phyloP scores from a whole-genome alignment of 2,113 vertebrate genomes.

The Dermatemys mawii region DNA sequence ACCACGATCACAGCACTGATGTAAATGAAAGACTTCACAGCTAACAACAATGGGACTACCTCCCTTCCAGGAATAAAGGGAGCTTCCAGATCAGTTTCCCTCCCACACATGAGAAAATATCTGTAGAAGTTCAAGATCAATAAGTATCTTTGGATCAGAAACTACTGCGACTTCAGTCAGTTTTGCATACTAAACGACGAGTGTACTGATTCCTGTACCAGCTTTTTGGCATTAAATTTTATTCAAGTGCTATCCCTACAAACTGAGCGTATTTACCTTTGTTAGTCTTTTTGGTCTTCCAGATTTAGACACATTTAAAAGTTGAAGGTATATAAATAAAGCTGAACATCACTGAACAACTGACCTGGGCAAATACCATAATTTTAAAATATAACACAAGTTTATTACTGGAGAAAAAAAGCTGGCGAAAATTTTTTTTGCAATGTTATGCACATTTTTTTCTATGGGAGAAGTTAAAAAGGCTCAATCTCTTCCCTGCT shows the following conservation, averaged over 20 bases:
- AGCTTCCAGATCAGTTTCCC: background rate
- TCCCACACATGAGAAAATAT: background rate
- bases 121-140: background rate
- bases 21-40: conserved; percentile 11
- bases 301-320: background rate
- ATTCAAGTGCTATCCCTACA: background rate
- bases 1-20: background rate
- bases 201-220: background rate
- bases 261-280: background rate
- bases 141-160: background rate
- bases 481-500: background rate
- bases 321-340: background rate
- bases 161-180: background rate
- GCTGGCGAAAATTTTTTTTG: background rate
- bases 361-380: background rate
- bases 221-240: background rate
- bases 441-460: background rate
- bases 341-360: background rate
- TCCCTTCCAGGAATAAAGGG: background rate
- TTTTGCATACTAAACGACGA: background rate
- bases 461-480: background rate
- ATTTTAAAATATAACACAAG: background rate
- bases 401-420: background rate
- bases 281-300: background rate
- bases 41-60: background rate